Conservation (phyloP, 1,140 invertebrate genomes). For the honey bee (Apis mellifera) region Amel_HAv3.1 CM009936.2:6672501-6673000, state of each 20-base stretch:
- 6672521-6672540: neutral
- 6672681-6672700: slow-evolving; percentile 48
- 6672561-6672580: neutral
- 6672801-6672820: slow-evolving; percentile 65
- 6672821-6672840: slow-evolving; percentile 14
- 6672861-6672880: neutral
- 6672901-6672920: slow-evolving; percentile 48
- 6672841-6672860: slow-evolving; percentile 23
- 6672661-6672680: slow-evolving; percentile 35
- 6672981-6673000: slow-evolving; percentile 28
- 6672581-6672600: neutral
- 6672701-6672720: slow-evolving; percentile 32
- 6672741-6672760: slow-evolving; percentile 46
- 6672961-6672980: slow-evolving; percentile 47
- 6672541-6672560: neutral
- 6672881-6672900: slow-evolving; percentile 8
- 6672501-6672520: neutral
- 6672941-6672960: slow-evolving; percentile 72
- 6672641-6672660: neutral
- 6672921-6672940: slow-evolving; percentile 53
- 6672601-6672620: neutral
- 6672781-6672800: slow-evolving; percentile 25
- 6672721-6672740: slow-evolving; percentile 25
- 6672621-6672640: neutral
- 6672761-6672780: neutral